These are phyloP conservation scores for Coreoperca whiteheadi DNA, from an alignment of 2,113 vertebrate species.

Conservation along the genomic window DNA sequence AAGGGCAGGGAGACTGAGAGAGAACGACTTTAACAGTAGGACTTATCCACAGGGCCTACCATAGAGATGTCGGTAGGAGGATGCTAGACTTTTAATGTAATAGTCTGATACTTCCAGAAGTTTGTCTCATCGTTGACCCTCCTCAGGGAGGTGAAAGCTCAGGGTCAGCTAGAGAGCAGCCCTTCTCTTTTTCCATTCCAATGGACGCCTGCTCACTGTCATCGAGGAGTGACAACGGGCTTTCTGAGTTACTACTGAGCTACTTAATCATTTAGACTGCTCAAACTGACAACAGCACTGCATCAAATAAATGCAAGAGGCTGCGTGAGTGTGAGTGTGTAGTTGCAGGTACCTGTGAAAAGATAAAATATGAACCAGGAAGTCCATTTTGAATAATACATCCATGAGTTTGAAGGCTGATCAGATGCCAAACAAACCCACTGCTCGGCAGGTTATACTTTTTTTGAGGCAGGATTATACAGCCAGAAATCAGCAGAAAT, in stretches of 20 bases:
- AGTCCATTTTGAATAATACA: conserved; percentile 29
- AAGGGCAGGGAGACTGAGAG: conserved; percentile 37
- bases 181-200: background rate
- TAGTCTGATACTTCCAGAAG: conserved; percentile 6
- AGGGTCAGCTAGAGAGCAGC: background rate
- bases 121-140: conserved; percentile 14
- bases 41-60: background rate
- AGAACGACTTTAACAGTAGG: background rate
- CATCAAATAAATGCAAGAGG: background rate
- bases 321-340: conserved; percentile 31
- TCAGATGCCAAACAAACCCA: background rate
- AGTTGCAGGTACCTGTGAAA: conserved; percentile 5
- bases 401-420: conserved; percentile 5
- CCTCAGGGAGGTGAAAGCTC: conserved; percentile 15
- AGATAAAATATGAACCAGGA: conserved; percentile 36
- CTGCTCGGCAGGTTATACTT: conserved; percentile 31
- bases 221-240: background rate
- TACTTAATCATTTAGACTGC: background rate
- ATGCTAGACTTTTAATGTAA: background rate
- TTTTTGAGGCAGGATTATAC: conserved; percentile 19
- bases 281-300: conserved; percentile 13
- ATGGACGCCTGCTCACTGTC: background rate
- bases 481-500: conserved; percentile 3
- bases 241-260: background rate
- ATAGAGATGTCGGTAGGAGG: background rate